These are phyloP conservation scores for Pomacea canaliculata DNA, from an alignment of 2,888 invertebrate genomes.

Conservation along the genomic window DNA sequence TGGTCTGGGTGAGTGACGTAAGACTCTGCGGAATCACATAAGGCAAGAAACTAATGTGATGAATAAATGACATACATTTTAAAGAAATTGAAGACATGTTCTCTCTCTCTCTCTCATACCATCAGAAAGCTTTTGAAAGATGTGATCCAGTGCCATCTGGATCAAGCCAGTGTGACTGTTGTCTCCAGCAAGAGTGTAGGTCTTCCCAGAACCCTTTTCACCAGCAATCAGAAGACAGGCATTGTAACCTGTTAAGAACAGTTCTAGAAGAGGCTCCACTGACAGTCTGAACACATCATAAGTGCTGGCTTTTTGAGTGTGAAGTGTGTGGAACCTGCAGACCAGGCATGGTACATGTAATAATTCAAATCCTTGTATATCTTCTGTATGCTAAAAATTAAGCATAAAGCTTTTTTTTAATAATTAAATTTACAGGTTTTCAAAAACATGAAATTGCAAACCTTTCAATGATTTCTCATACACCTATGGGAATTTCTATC, in stretches of 20 bases:
- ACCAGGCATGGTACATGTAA: neutral
- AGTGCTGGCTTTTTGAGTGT: constrained; percentile 52
- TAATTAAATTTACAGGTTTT: no score
- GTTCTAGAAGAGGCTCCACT: constrained; percentile 59
- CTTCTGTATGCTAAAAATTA: no score
- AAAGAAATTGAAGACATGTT: no score
- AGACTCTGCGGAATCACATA: no score
- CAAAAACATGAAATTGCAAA: no score
- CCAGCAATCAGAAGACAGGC: constrained; percentile 61
- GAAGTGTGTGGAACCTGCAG: constrained; percentile 58
- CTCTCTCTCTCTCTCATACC: constrained; percentile 37
- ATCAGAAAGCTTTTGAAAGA: constrained; percentile 58
- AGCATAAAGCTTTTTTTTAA: no score
- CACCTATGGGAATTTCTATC: no score
- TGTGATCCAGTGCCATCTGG: constrained; percentile 57
- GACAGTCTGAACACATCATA: constrained; percentile 57
- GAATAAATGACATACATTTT: no score
- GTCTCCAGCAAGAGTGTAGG: constrained; percentile 61
- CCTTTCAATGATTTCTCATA: no score
- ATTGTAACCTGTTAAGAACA: constrained; percentile 64
- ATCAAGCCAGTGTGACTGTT: constrained; percentile 56
- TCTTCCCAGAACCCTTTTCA: constrained; percentile 65
- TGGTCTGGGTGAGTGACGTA: constrained; percentile 35
- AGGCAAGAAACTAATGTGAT: no score
- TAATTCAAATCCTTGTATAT: no score